Conservation (phyloP, 2,113 vertebrate genomes). For the Chloroceryle aenea region DNA sequence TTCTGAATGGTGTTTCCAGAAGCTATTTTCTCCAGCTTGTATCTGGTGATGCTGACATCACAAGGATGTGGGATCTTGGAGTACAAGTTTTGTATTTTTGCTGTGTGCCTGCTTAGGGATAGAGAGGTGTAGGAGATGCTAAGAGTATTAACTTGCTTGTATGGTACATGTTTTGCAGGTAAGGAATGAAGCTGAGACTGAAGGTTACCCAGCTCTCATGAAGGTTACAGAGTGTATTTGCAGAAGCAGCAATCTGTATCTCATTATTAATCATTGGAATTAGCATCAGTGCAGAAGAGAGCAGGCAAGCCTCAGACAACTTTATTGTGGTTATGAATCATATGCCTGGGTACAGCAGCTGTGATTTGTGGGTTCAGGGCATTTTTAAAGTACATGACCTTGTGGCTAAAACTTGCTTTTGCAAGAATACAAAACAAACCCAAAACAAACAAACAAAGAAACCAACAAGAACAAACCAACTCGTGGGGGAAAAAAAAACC, state of each 20-base stretch:
- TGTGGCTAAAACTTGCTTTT: neutral
- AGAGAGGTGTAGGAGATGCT: neutral
- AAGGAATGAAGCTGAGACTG: neutral
- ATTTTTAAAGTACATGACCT: neutral
- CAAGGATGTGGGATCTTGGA: neutral
- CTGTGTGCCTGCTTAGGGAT: neutral
- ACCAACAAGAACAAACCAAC: too few relatives aligned
- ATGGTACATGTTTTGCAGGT: neutral
- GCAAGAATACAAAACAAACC: neutral
- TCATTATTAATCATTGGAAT: neutral
- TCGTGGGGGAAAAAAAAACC: rapidly evolving
- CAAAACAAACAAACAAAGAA: too few relatives aligned
- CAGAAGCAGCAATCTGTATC: neutral
- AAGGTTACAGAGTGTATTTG: neutral
- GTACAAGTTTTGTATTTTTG: neutral
- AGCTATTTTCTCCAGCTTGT: neutral
- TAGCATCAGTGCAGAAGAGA: neutral
- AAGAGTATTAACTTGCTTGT: neutral
- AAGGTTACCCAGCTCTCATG: neutral
- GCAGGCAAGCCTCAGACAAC: neutral
- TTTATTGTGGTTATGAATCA: neutral
- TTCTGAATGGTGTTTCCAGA: neutral
- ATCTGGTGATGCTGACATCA: neutral
- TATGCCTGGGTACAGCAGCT: neutral
- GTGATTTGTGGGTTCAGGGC: neutral